These are phyloP conservation scores for Drosophila colorata DNA, from an alignment of 2,888 invertebrate genomes.

Conservation along the genomic window DNA sequence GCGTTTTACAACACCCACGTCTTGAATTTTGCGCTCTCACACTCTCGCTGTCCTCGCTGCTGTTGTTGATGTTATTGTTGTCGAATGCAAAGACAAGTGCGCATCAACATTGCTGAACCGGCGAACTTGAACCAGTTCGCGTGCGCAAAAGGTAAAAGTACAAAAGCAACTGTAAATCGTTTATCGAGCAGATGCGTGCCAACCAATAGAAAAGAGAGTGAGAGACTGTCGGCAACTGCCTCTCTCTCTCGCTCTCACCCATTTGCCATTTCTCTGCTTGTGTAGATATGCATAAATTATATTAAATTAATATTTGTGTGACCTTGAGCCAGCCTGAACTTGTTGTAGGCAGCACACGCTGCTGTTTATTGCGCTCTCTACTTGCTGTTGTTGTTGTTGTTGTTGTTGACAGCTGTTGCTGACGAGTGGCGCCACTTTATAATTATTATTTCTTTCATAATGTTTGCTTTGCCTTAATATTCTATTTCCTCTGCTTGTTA, in stretches of 20 bases:
- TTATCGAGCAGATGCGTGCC: conserved; percentile 32
- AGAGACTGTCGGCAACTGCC: conserved; percentile 10
- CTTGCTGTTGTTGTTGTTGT: conserved; percentile 19
- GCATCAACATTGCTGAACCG: too few relatives aligned
- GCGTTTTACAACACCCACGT: conserved; percentile 4
- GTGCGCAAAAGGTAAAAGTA: conserved; percentile 10
- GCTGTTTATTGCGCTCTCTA: not conserved
- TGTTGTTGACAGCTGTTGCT: conserved; percentile 44
- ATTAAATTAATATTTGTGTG: conserved; percentile 29
- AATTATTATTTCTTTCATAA: not conserved
- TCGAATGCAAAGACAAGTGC: conserved; percentile 32
- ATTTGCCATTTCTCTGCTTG: conserved; percentile 16
- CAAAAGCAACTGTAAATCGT: conserved; percentile 19
- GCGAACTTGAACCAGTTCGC: conserved; percentile 30
- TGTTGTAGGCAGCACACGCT: conserved; percentile 8
- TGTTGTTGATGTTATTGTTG: conserved; percentile 30
- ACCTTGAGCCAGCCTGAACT: conserved; percentile 32
- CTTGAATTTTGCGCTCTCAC: not conserved
- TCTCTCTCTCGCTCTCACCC: conserved; percentile 18
- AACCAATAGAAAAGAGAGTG: not conserved
- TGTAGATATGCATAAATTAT: conserved; percentile 33
- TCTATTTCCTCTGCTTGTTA: too few relatives aligned
- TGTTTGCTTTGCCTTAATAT: not conserved
- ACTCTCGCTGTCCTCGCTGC: conserved; percentile 4
- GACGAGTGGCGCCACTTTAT: conserved; percentile 42